phyloP scores from a whole-genome alignment of 2,888 invertebrate species.

The Serrognathus titanus region DNA sequence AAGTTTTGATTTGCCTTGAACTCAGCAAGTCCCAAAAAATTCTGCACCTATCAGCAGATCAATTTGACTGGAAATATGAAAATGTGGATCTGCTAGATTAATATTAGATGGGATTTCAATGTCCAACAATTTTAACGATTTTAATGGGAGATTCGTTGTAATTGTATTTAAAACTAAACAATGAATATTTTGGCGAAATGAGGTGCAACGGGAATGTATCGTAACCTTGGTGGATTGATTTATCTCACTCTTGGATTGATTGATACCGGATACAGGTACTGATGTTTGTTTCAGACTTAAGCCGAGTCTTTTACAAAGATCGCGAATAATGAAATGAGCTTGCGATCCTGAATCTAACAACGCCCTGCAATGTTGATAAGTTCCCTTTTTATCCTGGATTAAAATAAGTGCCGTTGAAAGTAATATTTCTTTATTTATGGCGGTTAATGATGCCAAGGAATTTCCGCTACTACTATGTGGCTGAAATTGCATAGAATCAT shows the following conservation, averaged over 20 bases:
- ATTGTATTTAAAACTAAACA: background rate
- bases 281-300: background rate
- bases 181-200: too few relatives aligned
- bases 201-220: background rate
- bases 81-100: conserved; percentile 18
- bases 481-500: background rate
- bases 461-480: background rate
- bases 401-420: conserved; percentile 5
- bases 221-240: background rate
- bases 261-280: background rate
- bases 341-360: conserved; percentile 8
- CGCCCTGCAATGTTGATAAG: background rate
- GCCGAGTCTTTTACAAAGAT: background rate
- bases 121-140: background rate
- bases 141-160: background rate
- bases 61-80: conserved; percentile 11
- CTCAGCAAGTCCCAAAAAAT: conserved; percentile 1
- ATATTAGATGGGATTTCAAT: conserved; percentile 11
- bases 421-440: background rate
- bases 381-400: background rate
- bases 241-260: background rate
- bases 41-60: conserved; percentile 19
- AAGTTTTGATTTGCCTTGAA: conserved; percentile 4
- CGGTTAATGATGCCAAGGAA: too few relatives aligned
- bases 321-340: background rate